Percentiles rank a stretch among this genome's conserved stretches.
Evolutionary conservation across 1,140 invertebrate species (phyloP).

Genomic region (Hyles vespertilio): DNA sequence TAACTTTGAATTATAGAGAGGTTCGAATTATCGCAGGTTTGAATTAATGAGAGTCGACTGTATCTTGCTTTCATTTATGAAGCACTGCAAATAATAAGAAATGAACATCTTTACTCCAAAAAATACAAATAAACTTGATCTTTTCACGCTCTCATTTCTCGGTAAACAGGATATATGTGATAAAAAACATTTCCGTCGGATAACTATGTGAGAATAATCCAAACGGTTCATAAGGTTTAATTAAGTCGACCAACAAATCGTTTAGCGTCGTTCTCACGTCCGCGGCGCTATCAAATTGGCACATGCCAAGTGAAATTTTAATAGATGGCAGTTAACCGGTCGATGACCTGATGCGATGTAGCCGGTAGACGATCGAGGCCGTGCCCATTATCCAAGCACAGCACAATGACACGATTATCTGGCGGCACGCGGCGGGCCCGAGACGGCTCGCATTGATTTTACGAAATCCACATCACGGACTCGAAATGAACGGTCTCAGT

Average conservation of each 20-base stretch:
- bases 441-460: slow-evolving; percentile 68
- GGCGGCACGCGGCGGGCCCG: slow-evolving; percentile 46
- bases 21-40: too few relatives aligned
- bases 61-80: too few relatives aligned
- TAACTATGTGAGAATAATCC: too few relatives aligned
- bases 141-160: too few relatives aligned
- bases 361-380: slow-evolving; percentile 40
- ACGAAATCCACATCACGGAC: slow-evolving; percentile 69
- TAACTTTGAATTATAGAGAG: too few relatives aligned
- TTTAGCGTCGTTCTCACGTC: slow-evolving; percentile 3
- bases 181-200: too few relatives aligned
- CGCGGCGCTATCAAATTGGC: slow-evolving; percentile 27
- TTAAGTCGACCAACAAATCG: not conserved
- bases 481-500: slow-evolving; percentile 65
- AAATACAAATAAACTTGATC: too few relatives aligned
- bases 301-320: slow-evolving; percentile 51
- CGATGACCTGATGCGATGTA: slow-evolving; percentile 33
- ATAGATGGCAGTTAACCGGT: slow-evolving; percentile 51
- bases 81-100: too few relatives aligned
- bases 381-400: slow-evolving; percentile 50
- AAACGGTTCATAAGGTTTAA: too few relatives aligned
- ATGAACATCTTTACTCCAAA: too few relatives aligned
- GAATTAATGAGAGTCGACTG: too few relatives aligned
- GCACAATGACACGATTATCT: slow-evolving; percentile 66
- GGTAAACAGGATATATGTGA: too few relatives aligned